These are phyloP conservation scores for Rhincodon typus DNA, from an alignment of 2,797 vertebrate species.

Conservation along the genomic window DNA sequence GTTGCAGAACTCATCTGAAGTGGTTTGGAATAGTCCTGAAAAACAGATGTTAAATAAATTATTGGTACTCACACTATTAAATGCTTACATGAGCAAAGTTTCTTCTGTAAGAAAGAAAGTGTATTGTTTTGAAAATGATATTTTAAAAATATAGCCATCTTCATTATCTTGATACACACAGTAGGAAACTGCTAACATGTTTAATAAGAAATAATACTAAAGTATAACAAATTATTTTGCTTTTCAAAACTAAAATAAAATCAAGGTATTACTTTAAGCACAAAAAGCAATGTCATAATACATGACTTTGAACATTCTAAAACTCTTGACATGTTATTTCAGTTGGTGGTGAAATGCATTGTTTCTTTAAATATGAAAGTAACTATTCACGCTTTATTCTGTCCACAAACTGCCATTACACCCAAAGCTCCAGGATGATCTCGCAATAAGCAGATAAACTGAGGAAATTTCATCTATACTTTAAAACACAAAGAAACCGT, in stretches of 20 bases:
- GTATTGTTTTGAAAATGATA: neutral
- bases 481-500: neutral
- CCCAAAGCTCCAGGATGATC: neutral
- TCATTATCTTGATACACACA: neutral
- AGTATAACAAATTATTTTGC: neutral
- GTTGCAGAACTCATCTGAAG: constrained; percentile 95
- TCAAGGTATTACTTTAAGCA: neutral
- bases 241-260: neutral
- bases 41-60: constrained; percentile 48
- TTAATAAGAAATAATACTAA: neutral
- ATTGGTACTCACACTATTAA: neutral
- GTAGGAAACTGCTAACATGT: neutral
- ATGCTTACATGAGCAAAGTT: neutral
- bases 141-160: neutral
- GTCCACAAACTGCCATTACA: neutral
- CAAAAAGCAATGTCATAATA: neutral
- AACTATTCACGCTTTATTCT: neutral
- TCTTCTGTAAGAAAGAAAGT: neutral
- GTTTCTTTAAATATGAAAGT: neutral
- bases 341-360: neutral
- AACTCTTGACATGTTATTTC: neutral
- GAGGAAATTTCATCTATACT: neutral
- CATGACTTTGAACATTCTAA: neutral
- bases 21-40: constrained; percentile 90
- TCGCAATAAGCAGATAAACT: neutral